Percentiles rank a stretch among this genome's conserved stretches.
These are phyloP conservation scores for Coelopa pilipes DNA, from an alignment of 2,888 invertebrate genomes.

Conservation along the genomic window DNA sequence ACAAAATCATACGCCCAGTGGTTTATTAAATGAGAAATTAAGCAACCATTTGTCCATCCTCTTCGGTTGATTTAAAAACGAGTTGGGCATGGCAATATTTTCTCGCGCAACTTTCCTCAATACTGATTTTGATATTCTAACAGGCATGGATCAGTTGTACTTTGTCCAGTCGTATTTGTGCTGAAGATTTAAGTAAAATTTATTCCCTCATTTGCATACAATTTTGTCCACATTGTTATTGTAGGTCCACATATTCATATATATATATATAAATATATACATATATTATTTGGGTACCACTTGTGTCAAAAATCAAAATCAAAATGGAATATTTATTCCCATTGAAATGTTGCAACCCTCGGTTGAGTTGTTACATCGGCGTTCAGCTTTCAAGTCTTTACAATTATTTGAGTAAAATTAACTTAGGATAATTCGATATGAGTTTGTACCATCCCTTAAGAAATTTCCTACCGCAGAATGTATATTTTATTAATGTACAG, in stretches of 20 bases:
- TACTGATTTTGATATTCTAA: neutral
- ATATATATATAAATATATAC: too few relatives aligned
- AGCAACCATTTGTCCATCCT: constrained; percentile 28
- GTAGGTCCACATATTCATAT: too few relatives aligned
- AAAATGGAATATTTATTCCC: neutral
- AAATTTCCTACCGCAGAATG: neutral
- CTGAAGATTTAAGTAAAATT: too few relatives aligned
- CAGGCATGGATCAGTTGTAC: neutral
- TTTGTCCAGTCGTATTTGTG: too few relatives aligned
- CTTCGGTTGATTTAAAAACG: neutral
- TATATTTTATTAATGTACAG: neutral
- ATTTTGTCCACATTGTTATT: neutral
- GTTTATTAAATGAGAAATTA: constrained; percentile 62
- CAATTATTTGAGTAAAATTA: constrained; percentile 5
- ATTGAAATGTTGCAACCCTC: constrained; percentile 1
- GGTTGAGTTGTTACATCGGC: neutral
- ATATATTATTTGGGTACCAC: too few relatives aligned
- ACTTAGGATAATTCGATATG: constrained; percentile 12
- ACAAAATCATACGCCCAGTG: constrained; percentile 62
- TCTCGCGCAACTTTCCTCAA: constrained; percentile 25
- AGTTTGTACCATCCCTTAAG: neutral
- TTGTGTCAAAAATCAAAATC: neutral
- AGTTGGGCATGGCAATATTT: neutral
- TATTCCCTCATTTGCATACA: too few relatives aligned
- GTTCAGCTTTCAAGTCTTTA: neutral